A percentile compares a stretch with the other conserved stretches of the same genome.
Conservation (phyloP, 2,888 invertebrate genomes). For the Coenonympha glycerion region DNA sequence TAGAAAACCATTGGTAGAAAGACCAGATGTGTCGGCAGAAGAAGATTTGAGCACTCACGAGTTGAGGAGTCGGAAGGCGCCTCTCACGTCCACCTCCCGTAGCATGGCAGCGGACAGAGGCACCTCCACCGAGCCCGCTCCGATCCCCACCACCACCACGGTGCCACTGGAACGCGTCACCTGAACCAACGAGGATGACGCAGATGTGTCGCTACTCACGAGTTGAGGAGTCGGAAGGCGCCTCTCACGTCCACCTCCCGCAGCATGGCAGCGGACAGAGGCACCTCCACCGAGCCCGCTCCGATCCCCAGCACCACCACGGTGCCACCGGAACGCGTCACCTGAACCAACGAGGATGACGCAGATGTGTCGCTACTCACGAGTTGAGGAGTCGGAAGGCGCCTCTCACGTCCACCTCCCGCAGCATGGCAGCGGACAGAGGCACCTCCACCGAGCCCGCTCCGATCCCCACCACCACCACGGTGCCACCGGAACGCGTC, state of each 20-base stretch:
- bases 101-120: constrained; percentile 86
- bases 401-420: constrained; percentile 94
- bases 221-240: constrained; percentile 91
- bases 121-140: constrained; percentile 79
- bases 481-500: constrained; percentile 88
- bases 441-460: constrained; percentile 82
- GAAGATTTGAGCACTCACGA: too few species aligned
- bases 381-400: constrained; percentile 93
- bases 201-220: too few species aligned
- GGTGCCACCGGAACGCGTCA: constrained; percentile 88
- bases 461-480: constrained; percentile 91
- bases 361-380: too few species aligned
- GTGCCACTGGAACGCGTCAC: constrained; percentile 89
- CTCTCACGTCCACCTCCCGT: constrained; percentile 92
- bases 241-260: constrained; percentile 94
- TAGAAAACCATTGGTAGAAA: too few species aligned
- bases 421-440: constrained; percentile 82
- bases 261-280: constrained; percentile 84
- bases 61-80: constrained; percentile 92
- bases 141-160: constrained; percentile 90
- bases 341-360: too few species aligned
- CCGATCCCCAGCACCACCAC: constrained; percentile 92
- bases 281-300: constrained; percentile 79
- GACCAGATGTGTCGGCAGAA: too few species aligned
- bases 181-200: too few species aligned